phyloP scores from a whole-genome alignment of 2,888 invertebrate species.

The Herminia tarsipennalis region DNA sequence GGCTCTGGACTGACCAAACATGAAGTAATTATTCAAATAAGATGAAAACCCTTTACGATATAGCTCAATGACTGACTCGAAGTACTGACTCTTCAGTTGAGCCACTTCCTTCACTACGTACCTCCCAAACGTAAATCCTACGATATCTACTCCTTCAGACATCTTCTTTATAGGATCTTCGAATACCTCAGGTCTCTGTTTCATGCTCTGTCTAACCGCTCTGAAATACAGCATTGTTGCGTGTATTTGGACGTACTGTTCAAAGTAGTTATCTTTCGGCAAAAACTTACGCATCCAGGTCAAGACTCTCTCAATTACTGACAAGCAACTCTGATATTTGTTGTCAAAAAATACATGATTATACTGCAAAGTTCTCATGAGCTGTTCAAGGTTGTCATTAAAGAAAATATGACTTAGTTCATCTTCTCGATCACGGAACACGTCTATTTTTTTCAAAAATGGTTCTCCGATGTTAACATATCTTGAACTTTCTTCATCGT shows the following conservation, averaged over 20 bases:
- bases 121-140: slow-evolving; percentile 56
- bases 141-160: slow-evolving; percentile 47
- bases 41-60: slow-evolving; percentile 40
- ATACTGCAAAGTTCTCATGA: slow-evolving; percentile 51
- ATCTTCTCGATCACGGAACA: neutral
- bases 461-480: slow-evolving; percentile 45
- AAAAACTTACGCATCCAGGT: too few relatives aligned
- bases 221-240: too few relatives aligned
- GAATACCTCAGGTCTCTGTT: too few relatives aligned
- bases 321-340: slow-evolving; percentile 49
- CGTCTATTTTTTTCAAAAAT: slow-evolving; percentile 49
- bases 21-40: slow-evolving; percentile 32
- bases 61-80: slow-evolving; percentile 51
- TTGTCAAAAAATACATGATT: slow-evolving; percentile 52
- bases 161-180: too few relatives aligned
- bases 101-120: slow-evolving; percentile 52
- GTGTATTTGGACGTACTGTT: too few relatives aligned
- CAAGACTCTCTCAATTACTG: too few relatives aligned
- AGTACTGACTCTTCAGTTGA: slow-evolving; percentile 50
- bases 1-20: too few relatives aligned
- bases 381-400: slow-evolving; percentile 28
- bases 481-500: slow-evolving; percentile 43
- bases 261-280: too few relatives aligned
- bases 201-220: too few relatives aligned
- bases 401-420: neutral